phyloP scores from a whole-genome alignment of 2,113 vertebrate genomes.

The Suricata suricatta region DNA sequence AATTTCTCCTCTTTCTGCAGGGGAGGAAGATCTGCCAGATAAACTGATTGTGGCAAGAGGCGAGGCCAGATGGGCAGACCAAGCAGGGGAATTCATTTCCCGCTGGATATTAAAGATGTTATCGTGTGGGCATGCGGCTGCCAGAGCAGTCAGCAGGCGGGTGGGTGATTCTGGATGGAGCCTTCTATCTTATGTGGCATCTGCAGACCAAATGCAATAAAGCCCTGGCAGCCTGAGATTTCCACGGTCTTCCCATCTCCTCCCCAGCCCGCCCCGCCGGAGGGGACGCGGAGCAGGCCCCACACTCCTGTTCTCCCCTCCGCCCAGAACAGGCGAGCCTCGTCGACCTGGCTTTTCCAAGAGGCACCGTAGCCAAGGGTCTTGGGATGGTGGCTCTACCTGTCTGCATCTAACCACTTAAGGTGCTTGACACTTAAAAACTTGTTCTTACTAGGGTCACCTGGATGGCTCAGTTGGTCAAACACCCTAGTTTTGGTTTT shows the following conservation, averaged over 20 bases:
- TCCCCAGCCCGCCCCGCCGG: background rate
- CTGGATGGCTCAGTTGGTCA: no score
- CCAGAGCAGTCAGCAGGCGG: background rate
- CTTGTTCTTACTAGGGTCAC: background rate
- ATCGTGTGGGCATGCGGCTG: constrained; percentile 33
- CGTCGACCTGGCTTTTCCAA: background rate
- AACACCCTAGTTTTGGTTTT: no score
- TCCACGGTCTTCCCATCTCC: background rate
- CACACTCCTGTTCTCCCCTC: background rate
- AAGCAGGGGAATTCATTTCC: constrained; percentile 68
- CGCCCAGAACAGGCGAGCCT: background rate
- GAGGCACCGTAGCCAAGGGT: background rate
- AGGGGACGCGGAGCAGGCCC: background rate
- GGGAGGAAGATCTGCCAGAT: background rate
- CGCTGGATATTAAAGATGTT: constrained; percentile 77
- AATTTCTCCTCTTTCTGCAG: background rate
- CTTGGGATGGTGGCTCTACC: background rate
- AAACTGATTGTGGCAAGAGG: background rate
- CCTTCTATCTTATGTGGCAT: constrained; percentile 11
- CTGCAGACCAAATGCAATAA: constrained; percentile 23
- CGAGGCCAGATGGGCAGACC: background rate
- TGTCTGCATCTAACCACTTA: background rate
- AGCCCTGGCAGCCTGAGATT: background rate
- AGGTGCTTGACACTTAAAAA: background rate
- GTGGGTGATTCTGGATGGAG: background rate